Percentiles rank a stretch among this genome's conserved stretches.
Conservation (phyloP, 2,797 vertebrate species). For the Okamejei kenojei region DNA sequence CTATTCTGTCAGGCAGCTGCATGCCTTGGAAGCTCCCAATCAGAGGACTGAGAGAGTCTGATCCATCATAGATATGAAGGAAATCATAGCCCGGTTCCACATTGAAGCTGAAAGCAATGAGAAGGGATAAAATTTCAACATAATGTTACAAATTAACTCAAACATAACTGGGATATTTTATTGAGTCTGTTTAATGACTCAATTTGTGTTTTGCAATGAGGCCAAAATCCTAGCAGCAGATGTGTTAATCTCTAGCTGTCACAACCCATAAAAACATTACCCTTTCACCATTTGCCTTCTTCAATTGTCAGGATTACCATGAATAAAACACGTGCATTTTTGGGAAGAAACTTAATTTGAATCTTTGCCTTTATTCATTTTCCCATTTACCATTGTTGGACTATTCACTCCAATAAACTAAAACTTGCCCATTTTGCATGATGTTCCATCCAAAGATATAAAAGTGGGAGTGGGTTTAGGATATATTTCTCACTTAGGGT, state of each 20-base stretch:
- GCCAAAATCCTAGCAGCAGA: background rate
- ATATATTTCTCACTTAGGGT: too few species aligned
- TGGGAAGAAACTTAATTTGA: background rate
- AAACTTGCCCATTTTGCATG: background rate
- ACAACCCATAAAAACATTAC: background rate
- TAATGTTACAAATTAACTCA: conserved; percentile 39
- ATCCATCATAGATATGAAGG: conserved; percentile 90
- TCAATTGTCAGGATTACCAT: background rate
- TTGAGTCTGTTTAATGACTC: background rate
- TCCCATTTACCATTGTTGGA: background rate
- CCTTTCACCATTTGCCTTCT: background rate
- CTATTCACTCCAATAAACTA: background rate
- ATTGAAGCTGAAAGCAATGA: conserved; percentile 73
- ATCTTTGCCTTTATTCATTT: background rate
- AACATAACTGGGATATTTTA: background rate
- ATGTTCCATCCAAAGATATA: too few species aligned
- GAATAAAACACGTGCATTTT: background rate
- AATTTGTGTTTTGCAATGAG: background rate
- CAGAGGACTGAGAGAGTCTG: conserved; percentile 84
- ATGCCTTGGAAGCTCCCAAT: conserved; percentile 91
- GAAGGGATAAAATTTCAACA: conserved; percentile 39
- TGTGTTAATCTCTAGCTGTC: background rate
- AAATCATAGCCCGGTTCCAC: conserved; percentile 97
- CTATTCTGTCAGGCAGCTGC: conserved; percentile 81
- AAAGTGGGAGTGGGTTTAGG: background rate